Evolutionary conservation across 1,140 invertebrate species (phyloP), one percentile per base, ranked within the genome.

Genomic region (Cheumatopsyche charites): DNA sequence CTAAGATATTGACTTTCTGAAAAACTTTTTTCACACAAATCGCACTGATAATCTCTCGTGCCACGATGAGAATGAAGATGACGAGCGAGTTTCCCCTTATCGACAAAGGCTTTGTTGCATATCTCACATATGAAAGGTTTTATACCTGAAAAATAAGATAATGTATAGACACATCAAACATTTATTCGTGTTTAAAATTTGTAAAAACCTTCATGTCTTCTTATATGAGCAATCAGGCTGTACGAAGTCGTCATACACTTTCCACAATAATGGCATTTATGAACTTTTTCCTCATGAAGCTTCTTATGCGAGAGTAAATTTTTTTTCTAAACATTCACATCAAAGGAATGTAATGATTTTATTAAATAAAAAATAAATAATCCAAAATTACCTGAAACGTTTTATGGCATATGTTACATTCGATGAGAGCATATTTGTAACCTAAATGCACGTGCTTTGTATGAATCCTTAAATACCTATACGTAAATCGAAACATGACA

Each of bases 181-280:
- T 36, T 36, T 4, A 36, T 36, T 25, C n/a, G n/a, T n/a, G n/a
- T n/a, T n/a, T n/a, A n/a, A n/a, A 43, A 26, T 36, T 36, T 36
- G n/a, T 7, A 23, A 49, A 67, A 45, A 76, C 75, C 75, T 76
- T 76, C 75, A 45, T 76, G 75, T 67, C 75, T 72, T 52, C 75
- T 47, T 3, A 76, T 76, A 43, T 76, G 75, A 13, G 73, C 73
- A 12, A 76, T 19, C 0, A 76, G 65, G 63, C 75, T 74, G 41
- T 76, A 76, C 7, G 75, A 70, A n/a, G 75, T 76, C 12, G 75
- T 74, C 75, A 76, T 74, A 58, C 70, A 72, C 52, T 76, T 76
- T 6, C 75, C 75, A 52, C 75, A 76, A 49, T 76, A 76, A 49
- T 76, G 75, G 49, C 75, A 76, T 29, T 74, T 74, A 67, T 76